Evolutionary conservation across 2,113 vertebrate genomes (phyloP).

Genomic region (Orycteropus afer): DNA sequence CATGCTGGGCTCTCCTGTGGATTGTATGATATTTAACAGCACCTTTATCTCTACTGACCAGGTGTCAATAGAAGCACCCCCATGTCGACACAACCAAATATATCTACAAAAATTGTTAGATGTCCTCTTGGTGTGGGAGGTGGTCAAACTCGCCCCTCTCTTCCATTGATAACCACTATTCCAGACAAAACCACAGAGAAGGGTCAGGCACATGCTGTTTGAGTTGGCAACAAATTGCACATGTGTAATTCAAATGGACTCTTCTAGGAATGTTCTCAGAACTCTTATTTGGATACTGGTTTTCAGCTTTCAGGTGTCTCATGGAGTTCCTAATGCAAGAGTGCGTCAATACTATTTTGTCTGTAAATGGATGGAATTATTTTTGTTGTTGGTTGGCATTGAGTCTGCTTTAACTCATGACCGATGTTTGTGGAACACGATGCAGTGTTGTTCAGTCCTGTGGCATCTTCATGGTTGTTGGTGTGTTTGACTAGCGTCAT

Average conservation of each 20-base stretch:
- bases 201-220: background rate
- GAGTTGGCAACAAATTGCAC: no score
- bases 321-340: background rate
- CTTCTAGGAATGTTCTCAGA: rapidly evolving
- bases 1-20: background rate
- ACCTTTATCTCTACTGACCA: background rate
- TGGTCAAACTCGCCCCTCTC: rapidly evolving
- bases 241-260: background rate
- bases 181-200: background rate
- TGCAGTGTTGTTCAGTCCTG: background rate
- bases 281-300: background rate
- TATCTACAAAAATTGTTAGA: background rate
- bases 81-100: background rate
- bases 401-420: background rate
- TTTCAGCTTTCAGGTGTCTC: background rate
- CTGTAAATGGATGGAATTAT: background rate
- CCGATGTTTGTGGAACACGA: background rate
- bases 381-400: background rate
- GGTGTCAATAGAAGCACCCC: background rate
- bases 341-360: background rate
- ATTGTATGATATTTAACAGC: background rate
- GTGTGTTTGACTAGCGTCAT: background rate
- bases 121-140: no score
- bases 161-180: background rate
- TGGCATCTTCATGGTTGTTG: background rate